These are phyloP conservation scores for Drosophila pseudotalamancana DNA, from an alignment of 2,888 invertebrate genomes.

Conservation along the genomic window DNA sequence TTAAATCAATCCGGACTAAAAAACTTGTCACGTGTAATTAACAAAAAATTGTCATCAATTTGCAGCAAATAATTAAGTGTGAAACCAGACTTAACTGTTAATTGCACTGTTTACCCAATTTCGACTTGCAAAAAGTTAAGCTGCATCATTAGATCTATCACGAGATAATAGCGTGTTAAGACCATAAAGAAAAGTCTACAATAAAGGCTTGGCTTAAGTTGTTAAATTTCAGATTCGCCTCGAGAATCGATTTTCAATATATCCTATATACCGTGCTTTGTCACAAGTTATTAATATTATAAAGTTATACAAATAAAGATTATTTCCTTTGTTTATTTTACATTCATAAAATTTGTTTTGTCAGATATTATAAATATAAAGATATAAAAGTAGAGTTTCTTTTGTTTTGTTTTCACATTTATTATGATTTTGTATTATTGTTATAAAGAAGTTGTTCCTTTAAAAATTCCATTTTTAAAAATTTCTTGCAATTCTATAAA, in stretches of 20 bases:
- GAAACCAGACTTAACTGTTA: conserved; percentile 29
- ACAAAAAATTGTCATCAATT: conserved; percentile 35
- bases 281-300: too few relatives aligned
- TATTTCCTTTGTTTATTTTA: too few relatives aligned
- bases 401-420: too few relatives aligned
- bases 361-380: too few relatives aligned
- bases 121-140: background rate
- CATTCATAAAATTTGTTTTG: too few relatives aligned
- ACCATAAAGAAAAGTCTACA: background rate
- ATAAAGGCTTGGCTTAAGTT: background rate
- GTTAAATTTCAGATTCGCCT: background rate
- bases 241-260: background rate
- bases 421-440: too few relatives aligned
- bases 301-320: too few relatives aligned
- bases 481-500: background rate
- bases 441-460: background rate
- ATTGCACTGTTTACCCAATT: conserved; percentile 34
- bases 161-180: conserved; percentile 5
- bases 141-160: conserved; percentile 6
- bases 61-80: conserved; percentile 18
- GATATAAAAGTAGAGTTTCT: too few relatives aligned
- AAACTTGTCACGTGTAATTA: conserved; percentile 62
- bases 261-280: too few relatives aligned
- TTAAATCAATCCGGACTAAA: conserved; percentile 23
- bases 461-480: background rate